phyloP scores from a whole-genome alignment of 2,113 vertebrate species.

The Phyllostomus hastatus region DNA sequence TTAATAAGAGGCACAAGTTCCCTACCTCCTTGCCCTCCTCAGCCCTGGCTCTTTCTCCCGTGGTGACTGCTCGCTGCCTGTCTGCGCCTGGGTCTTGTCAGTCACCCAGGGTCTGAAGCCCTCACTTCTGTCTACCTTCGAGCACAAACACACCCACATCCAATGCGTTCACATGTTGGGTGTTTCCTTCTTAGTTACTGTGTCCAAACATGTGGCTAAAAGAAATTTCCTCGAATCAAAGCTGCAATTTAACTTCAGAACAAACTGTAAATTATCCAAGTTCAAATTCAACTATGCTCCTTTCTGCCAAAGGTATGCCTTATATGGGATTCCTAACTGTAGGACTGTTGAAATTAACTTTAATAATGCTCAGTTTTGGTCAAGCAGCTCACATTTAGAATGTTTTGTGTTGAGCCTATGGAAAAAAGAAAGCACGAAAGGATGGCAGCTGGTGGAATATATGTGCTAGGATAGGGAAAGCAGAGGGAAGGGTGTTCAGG shows the following conservation, averaged over 20 bases:
- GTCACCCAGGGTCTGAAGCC: background rate
- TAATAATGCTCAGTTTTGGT: constrained; percentile 26
- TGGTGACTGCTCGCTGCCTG: background rate
- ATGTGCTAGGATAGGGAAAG: background rate
- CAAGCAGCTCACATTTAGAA: background rate
- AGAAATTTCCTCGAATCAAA: constrained; percentile 43
- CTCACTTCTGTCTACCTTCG: background rate
- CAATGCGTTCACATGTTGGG: background rate
- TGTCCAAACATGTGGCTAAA: constrained; percentile 18
- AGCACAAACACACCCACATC: background rate
- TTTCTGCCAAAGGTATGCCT: constrained; percentile 18
- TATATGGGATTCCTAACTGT: background rate
- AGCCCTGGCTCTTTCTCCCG: background rate
- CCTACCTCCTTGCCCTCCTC: background rate
- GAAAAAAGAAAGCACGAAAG: background rate
- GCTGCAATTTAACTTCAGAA: constrained; percentile 10
- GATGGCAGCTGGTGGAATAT: background rate
- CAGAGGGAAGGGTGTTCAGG: background rate
- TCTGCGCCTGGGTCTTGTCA: background rate
- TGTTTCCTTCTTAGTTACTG: background rate
- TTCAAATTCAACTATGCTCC: background rate
- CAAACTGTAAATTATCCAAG: background rate
- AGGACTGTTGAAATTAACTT: constrained; percentile 32
- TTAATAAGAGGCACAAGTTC: background rate
- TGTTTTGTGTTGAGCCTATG: background rate